These are phyloP conservation scores for Bembecia ichneumoniformis DNA, from an alignment of 2,888 invertebrate genomes.

Conservation along the genomic window DNA sequence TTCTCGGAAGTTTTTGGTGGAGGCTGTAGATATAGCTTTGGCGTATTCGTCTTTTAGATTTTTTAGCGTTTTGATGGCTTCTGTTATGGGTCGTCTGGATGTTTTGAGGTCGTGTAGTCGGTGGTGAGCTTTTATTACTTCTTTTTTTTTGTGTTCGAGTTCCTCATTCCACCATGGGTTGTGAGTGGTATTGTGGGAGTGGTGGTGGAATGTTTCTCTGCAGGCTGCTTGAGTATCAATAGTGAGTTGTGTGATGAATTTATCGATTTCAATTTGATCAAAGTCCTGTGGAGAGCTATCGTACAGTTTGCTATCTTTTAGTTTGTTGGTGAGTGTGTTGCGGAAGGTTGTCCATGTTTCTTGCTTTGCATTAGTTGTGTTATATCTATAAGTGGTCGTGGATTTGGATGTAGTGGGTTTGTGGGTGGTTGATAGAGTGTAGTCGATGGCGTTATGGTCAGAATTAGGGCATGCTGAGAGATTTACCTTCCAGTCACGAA, in stretches of 20 bases:
- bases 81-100: background rate
- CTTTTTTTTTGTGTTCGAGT: background rate
- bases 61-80: background rate
- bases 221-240: background rate
- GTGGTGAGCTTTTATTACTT: background rate
- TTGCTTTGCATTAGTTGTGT: background rate
- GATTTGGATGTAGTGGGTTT: background rate
- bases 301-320: background rate
- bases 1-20: conserved; percentile 10
- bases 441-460: conserved; percentile 8
- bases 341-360: background rate
- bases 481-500: background rate
- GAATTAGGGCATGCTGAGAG: conserved; percentile 1
- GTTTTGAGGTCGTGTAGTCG: background rate
- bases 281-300: background rate
- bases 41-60: conserved; percentile 4
- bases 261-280: background rate
- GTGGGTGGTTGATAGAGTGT: background rate
- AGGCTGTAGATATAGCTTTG: conserved; percentile 1
- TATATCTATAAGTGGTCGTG: background rate
- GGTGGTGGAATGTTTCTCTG: too few relatives aligned
- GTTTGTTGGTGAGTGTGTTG: rapidly evolving
- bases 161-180: background rate
- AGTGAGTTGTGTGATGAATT: background rate
- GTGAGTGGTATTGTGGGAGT: too few relatives aligned